phyloP scores from a whole-genome alignment of 2,888 invertebrate species.

The Torymus texanus region DNA sequence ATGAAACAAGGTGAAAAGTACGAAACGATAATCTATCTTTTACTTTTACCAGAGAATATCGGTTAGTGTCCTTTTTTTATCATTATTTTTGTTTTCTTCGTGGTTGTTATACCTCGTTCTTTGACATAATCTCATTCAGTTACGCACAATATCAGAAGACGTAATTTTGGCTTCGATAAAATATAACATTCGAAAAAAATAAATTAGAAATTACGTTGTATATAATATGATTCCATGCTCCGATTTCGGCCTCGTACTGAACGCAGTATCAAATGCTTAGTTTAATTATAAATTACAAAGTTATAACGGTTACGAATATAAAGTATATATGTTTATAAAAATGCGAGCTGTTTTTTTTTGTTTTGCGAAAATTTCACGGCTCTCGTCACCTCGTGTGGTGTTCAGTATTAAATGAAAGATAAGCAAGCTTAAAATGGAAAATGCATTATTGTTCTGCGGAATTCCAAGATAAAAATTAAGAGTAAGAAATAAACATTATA shows the following conservation, averaged over 20 bases:
- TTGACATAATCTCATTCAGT: slow-evolving; percentile 44
- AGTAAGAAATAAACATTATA: slow-evolving; percentile 37
- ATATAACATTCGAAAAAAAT: slow-evolving; percentile 18
- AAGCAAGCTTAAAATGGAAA: slow-evolving; percentile 23
- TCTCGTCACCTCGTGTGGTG: neutral
- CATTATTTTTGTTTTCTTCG: slow-evolving; percentile 10
- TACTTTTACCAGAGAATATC: slow-evolving; percentile 16
- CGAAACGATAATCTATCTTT: slow-evolving; percentile 12
- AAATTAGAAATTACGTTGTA: slow-evolving; percentile 9
- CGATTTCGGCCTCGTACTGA: neutral
- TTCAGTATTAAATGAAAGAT: slow-evolving; percentile 6
- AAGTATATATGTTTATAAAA: slow-evolving; percentile 30
- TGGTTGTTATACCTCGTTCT: neutral
- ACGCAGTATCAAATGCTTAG: slow-evolving; percentile 21
- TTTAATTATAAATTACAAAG: slow-evolving; percentile 26
- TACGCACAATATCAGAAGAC: slow-evolving; percentile 27
- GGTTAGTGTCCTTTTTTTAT: neutral
- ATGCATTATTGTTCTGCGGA: slow-evolving; percentile 25
- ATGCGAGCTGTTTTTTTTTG: slow-evolving; percentile 23
- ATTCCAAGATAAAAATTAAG: slow-evolving; percentile 24
- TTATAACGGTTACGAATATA: slow-evolving; percentile 25
- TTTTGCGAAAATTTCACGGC: neutral
- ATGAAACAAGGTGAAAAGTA: slow-evolving; percentile 36
- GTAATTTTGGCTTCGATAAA: slow-evolving; percentile 39
- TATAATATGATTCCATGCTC: slow-evolving; percentile 8